Evolutionary conservation across 2,113 vertebrate genomes (phyloP), one percentile per base, ranked within the genome.

Genomic region (Macrotus californicus): DNA sequence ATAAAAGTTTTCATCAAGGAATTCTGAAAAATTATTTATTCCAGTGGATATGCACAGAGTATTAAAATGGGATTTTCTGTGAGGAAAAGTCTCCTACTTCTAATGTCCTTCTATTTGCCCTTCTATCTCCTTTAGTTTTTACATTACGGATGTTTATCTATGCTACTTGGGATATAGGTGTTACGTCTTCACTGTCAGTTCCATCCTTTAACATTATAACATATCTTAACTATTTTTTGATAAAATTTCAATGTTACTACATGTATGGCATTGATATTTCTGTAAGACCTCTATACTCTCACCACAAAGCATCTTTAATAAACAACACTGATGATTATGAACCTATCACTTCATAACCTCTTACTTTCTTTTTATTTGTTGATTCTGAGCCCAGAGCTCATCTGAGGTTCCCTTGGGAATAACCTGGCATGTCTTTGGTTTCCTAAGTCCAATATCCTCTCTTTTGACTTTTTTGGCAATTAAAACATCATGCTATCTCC

Each of bases 261-360:
- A 80, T 29, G 7, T 43, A 18, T 31, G 4, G 7, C 5, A 43
- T 24, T 89, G 41, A 26, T 69, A 61, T 66, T 67, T 75, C 52
- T 46, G 19, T n/a, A 13, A n/a, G 6, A 2, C 10, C 8, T 8
- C 24, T 26, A 8, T 43, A 26, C 2, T 1, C 3, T 56, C 36
- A 70, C 13, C 12, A 80, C 31, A 19, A 80, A 64, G 16, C 48
- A 93, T 39, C 16, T 59, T 19, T 67, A 61, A 69, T 9, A 36
- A 81, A 52, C 18, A 72, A 72, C 26, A 43, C 8, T 50, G 24
- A 22, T 31, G 39, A 34, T n/a, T 54, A 24, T 29, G 56, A 59
- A 59, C 56, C 59, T 61, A 29, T 61, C 59, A 61, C 3, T 41
- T 12, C 1, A 7, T 12, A 54, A 7, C 6, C 41, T 52, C 75